Base-by-base conservation (phyloP, 2,888 invertebrate species). In the Nemotelus nigrinus region DNA sequence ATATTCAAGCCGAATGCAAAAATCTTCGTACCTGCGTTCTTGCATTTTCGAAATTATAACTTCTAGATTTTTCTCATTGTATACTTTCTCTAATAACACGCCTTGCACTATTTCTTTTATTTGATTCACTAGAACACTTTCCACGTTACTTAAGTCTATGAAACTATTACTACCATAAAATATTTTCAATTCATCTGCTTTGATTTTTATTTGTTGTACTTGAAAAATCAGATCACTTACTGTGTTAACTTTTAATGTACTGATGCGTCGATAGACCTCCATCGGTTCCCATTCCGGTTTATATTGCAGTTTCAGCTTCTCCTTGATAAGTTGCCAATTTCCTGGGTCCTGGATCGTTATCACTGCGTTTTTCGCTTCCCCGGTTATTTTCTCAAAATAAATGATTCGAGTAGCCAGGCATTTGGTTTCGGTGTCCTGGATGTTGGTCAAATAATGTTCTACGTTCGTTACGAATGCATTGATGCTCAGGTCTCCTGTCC, bases 61-160 rank as follows among this genome's bases (percentile, higher is more conserved):
- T 5, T 57, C 10, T 5, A 57, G 10, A 6, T 57, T 3, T n/a
- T 3, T 3, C 25, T 5, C 3, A 3, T 5, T 3, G 10, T 64
- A 64, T 25, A 64, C 43, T 64, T 64, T 64, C 10, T 64, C 63
- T 25, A 39, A 41, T 64, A 64, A 10, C 5, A 64, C 63, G 3
- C 63, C 63, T 41, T 64, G 63, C 4, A 43, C 6, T 43, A 64
- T 64, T 44, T 64, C 63, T 44, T 64, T 64, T 43, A 44, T 10
- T 6, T 39, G 39, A 10, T 64, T 64, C 4, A 25, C 6, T 5
- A 64, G 44, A 43, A 64, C 10, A 7, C 41, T 3, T 41, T 64
- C 41, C 6, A 57, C 25, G 39, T 39, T 41, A 25, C 6, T 41
- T 43, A 64, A 44, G 39, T 64, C 43, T 7, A 64, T 41, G 43